Evolutionary conservation across 1,140 invertebrate species (phyloP).

Genomic region (Hydropsyche tenuis): DNA sequence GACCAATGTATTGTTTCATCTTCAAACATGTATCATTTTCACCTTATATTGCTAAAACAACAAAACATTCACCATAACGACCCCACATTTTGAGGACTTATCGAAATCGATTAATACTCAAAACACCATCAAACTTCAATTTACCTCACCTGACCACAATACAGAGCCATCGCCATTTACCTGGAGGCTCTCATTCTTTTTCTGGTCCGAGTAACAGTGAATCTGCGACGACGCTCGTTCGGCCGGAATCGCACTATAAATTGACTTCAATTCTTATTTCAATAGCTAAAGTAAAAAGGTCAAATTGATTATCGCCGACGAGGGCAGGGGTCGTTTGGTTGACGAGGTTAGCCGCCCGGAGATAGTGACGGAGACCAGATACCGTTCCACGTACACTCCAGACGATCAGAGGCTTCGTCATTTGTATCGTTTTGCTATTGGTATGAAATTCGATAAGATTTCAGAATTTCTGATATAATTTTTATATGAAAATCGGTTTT

Average conservation of each 20-base stretch:
- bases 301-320: slow-evolving; percentile 49
- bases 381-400: not conserved
- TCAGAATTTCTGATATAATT: no score
- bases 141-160: no score
- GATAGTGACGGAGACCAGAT: slow-evolving; percentile 25
- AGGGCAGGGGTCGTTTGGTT: slow-evolving; percentile 47
- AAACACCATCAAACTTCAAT: no score
- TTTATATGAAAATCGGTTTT: no score
- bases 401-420: not conserved
- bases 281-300: slow-evolving; percentile 51
- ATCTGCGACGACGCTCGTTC: slow-evolving; percentile 8
- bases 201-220: not conserved
- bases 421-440: not conserved
- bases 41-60: no score
- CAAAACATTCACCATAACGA: no score
- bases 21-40: no score
- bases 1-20: no score
- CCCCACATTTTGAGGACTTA: no score
- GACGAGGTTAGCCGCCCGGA: slow-evolving; percentile 35
- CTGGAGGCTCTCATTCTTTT: not conserved
- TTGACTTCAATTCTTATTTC: slow-evolving; percentile 47
- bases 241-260: slow-evolving; percentile 33
- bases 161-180: no score
- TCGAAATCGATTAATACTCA: no score
- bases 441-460: no score